A percentile compares a stretch with the other conserved stretches of the same genome.
Evolutionary conservation across 2,113 vertebrate genomes (phyloP).

Genomic region (Phainopepla nitens): DNA sequence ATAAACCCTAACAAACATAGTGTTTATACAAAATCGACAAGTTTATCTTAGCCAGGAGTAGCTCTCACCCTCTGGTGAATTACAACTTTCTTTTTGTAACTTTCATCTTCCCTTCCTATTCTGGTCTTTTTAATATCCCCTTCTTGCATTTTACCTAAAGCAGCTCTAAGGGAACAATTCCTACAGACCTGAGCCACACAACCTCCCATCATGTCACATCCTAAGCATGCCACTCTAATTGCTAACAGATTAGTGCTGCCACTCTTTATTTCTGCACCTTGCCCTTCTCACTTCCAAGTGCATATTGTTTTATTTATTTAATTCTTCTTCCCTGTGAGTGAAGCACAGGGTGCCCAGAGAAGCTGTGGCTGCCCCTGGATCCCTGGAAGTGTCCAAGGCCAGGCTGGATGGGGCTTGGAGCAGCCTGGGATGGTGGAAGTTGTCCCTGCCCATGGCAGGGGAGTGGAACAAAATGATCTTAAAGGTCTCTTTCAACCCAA

Average conservation of each 20-base stretch:
- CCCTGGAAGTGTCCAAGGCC: not conserved
- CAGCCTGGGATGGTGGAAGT: not conserved
- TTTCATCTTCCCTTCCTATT: not conserved
- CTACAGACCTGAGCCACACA: not conserved
- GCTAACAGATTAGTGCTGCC: not conserved
- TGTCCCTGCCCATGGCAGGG: no score
- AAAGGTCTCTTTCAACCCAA: not conserved
- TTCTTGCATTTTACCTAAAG: not conserved
- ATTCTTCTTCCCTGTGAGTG: not conserved
- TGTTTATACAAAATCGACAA: not conserved
- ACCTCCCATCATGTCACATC: not conserved
- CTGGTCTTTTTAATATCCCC: not conserved
- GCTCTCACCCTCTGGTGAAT: not conserved
- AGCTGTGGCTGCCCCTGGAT: not conserved
- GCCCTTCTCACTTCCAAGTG: not conserved
- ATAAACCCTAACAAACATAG: not conserved
- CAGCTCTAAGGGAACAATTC: not conserved
- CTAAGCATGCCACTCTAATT: not conserved
- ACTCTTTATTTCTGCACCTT: not conserved
- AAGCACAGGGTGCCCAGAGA: not conserved
- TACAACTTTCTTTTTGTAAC: not conserved
- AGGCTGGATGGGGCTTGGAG: rapidly evolving
- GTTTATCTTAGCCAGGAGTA: not conserved
- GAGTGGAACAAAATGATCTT: not conserved
- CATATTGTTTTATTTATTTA: not conserved